Conservation (phyloP, 2,888 invertebrate species). For the Onthophagus sagittarius region DNA sequence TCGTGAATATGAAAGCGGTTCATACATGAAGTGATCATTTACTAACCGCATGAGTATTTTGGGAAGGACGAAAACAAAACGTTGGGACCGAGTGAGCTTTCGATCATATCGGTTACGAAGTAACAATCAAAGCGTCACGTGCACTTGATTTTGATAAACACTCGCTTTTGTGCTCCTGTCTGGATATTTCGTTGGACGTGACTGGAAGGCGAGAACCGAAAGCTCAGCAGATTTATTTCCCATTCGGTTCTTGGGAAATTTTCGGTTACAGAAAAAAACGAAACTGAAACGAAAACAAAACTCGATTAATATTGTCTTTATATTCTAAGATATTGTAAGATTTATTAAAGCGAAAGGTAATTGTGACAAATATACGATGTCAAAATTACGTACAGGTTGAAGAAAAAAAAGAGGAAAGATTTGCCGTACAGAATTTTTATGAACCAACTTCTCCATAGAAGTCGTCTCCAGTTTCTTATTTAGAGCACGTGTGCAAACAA, state of each 20-base stretch:
- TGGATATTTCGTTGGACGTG: conserved; percentile 3
- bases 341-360: background rate
- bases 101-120: background rate
- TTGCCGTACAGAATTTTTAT: background rate
- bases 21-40: no score
- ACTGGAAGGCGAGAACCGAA: conserved; percentile 1
- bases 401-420: background rate
- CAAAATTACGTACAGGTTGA: background rate
- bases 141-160: conserved; percentile 29
- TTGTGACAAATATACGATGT: background rate
- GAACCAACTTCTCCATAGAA: background rate
- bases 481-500: background rate
- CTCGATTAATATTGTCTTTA: background rate
- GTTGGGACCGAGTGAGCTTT: background rate
- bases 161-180: conserved; percentile 8
- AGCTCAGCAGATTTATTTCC: conserved; percentile 9
- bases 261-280: background rate
- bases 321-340: background rate
- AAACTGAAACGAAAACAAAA: background rate
- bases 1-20: background rate
- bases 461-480: background rate
- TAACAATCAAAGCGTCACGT: conserved; percentile 22
- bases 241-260: conserved; percentile 2
- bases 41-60: background rate
- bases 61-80: background rate